Base-by-base conservation (phyloP, 2,113 vertebrate species). In the Ciconia boyciana region DNA sequence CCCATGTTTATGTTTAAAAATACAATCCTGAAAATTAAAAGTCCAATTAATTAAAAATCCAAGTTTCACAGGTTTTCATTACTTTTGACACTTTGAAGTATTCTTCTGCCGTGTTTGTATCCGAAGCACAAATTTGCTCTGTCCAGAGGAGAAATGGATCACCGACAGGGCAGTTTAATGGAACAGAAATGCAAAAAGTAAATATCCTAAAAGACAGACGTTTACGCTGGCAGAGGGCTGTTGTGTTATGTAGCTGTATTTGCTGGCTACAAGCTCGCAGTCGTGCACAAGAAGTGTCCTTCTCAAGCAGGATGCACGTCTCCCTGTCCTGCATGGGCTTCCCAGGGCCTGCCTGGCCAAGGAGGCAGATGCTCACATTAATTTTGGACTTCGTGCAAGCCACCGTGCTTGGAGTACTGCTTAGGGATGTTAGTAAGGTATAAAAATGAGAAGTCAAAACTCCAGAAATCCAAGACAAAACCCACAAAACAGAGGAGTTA, bases 171-270 rank as follows among this genome's bases (percentile, higher is more conserved):
- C 76, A 87, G 7, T 44, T 81, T 71, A 91, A 61, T 25, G 41
- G 58, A 66, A 88, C 60, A 87, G 26, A 93, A 94, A 77, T 58
- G 58, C 75, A 64, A 71, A 75, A 83, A 71, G 25, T 70, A 75
- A 74, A 78, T 94, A 64, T 25, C 16, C 22, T 36, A 26, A 55
- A 71, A 94, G 76, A 54, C 0, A 46, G 20, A 88, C 34, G 57
- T 81, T 88, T 58, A n/a, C 32, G 12, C 64, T 90, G 64, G 51
- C 88, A 83, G 77, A 65, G 43, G 2, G 2, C 31, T 58, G 10
- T 39, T 48, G 62, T 70, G 58, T 80, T 69, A 3, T 28, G 5
- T 29, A 72, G 44, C 49, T 86, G 43, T 39, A 17, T 83, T 46
- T 83, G 29, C 31, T 54, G 71, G 70, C 14, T 46, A 11, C 36